These are phyloP conservation scores for Hydropotes inermis DNA, from an alignment of 2,113 vertebrate species.

Conservation along the genomic window DNA sequence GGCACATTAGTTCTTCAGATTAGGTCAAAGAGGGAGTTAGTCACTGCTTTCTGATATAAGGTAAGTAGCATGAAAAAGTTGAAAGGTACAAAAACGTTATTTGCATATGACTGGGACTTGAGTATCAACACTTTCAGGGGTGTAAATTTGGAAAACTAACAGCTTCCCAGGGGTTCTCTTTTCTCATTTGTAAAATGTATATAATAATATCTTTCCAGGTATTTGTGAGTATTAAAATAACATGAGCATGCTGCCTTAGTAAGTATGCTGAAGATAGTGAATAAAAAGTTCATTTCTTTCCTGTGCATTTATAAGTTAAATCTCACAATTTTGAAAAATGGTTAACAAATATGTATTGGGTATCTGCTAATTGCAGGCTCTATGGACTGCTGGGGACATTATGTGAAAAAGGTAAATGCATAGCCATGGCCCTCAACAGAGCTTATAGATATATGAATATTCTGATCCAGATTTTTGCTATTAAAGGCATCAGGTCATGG, in stretches of 20 bases:
- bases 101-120: neutral
- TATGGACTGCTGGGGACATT: neutral
- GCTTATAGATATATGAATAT: neutral
- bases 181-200: neutral
- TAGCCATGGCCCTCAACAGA: neutral
- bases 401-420: neutral
- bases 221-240: neutral
- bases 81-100: neutral
- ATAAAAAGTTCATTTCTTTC: neutral
- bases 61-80: neutral
- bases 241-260: neutral
- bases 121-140: neutral
- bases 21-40: neutral
- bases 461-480: neutral
- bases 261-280: neutral
- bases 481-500: neutral
- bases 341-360: neutral
- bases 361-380: neutral
- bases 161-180: neutral
- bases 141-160: neutral
- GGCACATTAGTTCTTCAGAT: neutral
- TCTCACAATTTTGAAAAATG: slow-evolving; percentile 15
- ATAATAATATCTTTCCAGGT: neutral
- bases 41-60: neutral
- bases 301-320: neutral